Evolutionary conservation across 64 coral and sea anemone genomes (phyloP), one percentile per base, ranked within the genome.

Genomic region (Actinia equina): DNA sequence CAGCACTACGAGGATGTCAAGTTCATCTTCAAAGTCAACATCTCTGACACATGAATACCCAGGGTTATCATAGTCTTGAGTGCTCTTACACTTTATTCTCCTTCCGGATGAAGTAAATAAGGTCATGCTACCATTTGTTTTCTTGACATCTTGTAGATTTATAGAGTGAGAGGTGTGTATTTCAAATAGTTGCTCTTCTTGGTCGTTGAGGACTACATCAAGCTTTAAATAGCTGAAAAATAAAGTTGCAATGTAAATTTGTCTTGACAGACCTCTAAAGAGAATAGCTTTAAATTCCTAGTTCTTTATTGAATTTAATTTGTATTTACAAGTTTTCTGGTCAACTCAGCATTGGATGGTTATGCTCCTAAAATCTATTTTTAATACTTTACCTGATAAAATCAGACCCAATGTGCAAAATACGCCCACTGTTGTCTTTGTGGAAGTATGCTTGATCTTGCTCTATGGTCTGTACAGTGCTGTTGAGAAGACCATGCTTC

Each of bases 1-100:
- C 17, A 97, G 82, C 61, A 97, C 82, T 27, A 93, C 94, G 25
- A 97, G 46, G 5, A 97, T 26, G 71, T 97, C 94, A 7, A 97
- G 85, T 54, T 97, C 94, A 86, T 97, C 94, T 87, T 97, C 94
- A 69, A 90, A 97, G 44, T 97, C 94, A 61, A 97, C 18, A 88
- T 97, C 94, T 51, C 86, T 80, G 70, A 97, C 12, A 30, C 80
- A 87, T 83, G 93, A 91, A 93, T 93, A 96, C 22, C 76, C 94
- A 60, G 91, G 88, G 45, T 84, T 88, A 42, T 78, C 89, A 41
- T 61, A 90, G 11, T 51, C 77, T 18, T 77, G 43, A 46, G 87
- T 87, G 37, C 43, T 63, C 30, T 87, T 93, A 14, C 27, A 27
- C 85, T 97, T 97, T 9, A 97, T 82, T 49, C 82, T 71, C 69